A percentile compares a stretch with the other conserved stretches of the same genome.
Evolutionary conservation across 2,113 vertebrate genomes (phyloP).

Genomic region (Lampris incognitus): DNA sequence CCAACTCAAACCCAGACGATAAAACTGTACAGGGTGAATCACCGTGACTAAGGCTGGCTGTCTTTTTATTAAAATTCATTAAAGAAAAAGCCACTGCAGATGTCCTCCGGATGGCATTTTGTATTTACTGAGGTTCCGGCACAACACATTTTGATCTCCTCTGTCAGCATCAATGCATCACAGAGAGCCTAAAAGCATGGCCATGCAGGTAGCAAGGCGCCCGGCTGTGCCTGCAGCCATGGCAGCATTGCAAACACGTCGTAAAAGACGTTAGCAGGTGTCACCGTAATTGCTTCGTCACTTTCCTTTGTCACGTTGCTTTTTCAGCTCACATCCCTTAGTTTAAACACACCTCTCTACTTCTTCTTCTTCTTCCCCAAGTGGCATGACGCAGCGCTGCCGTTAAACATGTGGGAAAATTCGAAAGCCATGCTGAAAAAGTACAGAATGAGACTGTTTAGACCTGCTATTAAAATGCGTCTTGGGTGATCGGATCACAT

Average conservation of each 20-base stretch:
- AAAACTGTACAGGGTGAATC: background rate
- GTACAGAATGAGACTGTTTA: no score
- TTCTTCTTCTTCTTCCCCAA: background rate
- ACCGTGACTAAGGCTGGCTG: background rate
- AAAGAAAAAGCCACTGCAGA: no score
- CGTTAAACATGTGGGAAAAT: background rate
- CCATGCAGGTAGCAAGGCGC: background rate
- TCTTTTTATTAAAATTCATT: background rate
- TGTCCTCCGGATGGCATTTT: no score
- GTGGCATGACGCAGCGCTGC: background rate
- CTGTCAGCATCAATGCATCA: background rate
- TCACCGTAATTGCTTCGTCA: no score
- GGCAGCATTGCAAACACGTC: background rate
- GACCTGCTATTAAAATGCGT: no score
- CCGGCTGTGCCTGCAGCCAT: background rate
- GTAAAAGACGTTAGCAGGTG: background rate
- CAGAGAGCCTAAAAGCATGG: background rate
- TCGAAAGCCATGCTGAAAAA: no score
- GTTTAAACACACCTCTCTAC: background rate
- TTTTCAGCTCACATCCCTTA: background rate
- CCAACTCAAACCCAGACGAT: background rate
- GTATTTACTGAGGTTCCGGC: no score
- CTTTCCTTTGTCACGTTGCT: background rate
- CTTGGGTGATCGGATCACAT: no score
- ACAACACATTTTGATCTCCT: no score